Evolutionary conservation across 2,888 invertebrate species (phyloP).

Genomic region (Phymatocera aterrima): DNA sequence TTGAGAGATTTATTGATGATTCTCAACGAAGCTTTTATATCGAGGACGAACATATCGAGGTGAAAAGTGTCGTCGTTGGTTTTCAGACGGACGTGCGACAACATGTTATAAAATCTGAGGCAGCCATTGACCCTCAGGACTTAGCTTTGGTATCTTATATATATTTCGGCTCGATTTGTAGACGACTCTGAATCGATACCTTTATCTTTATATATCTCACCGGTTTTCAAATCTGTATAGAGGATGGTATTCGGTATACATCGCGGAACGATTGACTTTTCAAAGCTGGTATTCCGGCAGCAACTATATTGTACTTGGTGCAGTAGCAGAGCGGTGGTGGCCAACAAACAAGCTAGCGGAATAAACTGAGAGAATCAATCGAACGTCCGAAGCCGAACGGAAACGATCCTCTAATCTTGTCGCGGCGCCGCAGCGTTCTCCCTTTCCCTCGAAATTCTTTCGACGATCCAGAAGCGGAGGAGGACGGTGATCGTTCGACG

Average conservation of each 20-base stretch:
- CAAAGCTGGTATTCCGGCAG: slow-evolving; percentile 2
- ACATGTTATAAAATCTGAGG: no score
- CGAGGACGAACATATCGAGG: no score
- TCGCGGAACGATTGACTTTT: slow-evolving; percentile 41
- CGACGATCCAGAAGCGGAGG: neutral
- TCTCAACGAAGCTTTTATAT: no score
- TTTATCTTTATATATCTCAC: neutral
- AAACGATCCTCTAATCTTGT: slow-evolving; percentile 41
- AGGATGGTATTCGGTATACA: no score
- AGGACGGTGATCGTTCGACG: neutral
- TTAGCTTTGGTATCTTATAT: no score
- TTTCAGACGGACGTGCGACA: no score
- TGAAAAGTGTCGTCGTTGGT: no score
- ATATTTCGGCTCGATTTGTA: no score
- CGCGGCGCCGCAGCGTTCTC: neutral
- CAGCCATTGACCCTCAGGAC: no score
- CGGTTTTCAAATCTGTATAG: slow-evolving; percentile 2
- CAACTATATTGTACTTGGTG: neutral
- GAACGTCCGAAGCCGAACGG: slow-evolving; percentile 32
- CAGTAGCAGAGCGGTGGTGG: no score
- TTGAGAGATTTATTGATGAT: no score
- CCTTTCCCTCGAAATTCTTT: slow-evolving; percentile 12
- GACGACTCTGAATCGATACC: neutral
- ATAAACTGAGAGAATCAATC: slow-evolving; percentile 43
- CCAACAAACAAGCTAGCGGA: slow-evolving; percentile 15